Evolutionary conservation across 1,140 invertebrate species (phyloP), one percentile per base, ranked within the genome.

Genomic region (Drosophila willistoni): DNA sequence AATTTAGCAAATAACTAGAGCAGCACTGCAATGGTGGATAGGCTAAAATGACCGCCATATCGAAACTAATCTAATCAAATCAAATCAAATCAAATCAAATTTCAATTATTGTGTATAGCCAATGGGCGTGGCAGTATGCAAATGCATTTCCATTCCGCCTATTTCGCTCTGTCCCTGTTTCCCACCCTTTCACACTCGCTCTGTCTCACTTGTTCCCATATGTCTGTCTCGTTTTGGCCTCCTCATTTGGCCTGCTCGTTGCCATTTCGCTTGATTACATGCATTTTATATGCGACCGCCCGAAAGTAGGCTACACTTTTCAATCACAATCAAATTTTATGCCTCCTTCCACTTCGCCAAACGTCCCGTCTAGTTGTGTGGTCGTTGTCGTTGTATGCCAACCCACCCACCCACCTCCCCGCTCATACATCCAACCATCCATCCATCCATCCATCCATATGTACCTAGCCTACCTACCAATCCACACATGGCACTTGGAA

Each of bases 251-350:
- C 63, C 68, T 51, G 44, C 72, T 68, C 73, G 64, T 74, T 89
- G 84, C 84, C 77, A 90, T 89, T 89, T 81, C 80, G 85, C 84
- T 89, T 89, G 85, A 89, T 87, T 87, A 87, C 83, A 89, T 89
- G 84, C 84, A 87, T 87, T 89, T 89, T 80, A 87, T 84, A 85
- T 90, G 81, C 77, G 74, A 77, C 77, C 74, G 81, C 78, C 77
- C 68, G 74, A 90, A 89, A 90, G 85, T 90, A 89, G 84, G 84
- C 84, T 89, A 89, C 85, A 89, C 81, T 87, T 90, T 89, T 89
- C 84, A 89, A 89, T 89, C 84, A 90, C 84, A 89, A 89, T 89
- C 85, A 89, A 89, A 89, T 89, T 89, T 89, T 89, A 89, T 89
- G 71, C 81, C 62, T 12, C 55, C 81, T 59, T 57, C 68, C 72